Base-by-base conservation (phyloP, 2,888 invertebrate species). In the Ditula angustiorana region DNA sequence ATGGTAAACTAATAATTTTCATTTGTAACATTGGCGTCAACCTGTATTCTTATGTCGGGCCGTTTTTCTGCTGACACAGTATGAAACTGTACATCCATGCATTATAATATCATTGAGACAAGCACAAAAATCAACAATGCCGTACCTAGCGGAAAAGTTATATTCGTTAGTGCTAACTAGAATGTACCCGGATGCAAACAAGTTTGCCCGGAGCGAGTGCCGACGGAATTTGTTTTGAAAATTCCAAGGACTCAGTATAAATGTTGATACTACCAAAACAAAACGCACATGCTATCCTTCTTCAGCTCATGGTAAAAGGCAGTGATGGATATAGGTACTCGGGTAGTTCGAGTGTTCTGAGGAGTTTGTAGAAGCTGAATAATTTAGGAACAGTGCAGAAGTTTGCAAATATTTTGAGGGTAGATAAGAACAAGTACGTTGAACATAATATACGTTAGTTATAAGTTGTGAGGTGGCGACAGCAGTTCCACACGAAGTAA, bases 101-200 rank as follows among this genome's bases (percentile, higher is more conserved):
- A n/a, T n/a, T n/a, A n/a, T n/a, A n/a, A n/a, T n/a, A n/a, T n/a
- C n/a, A n/a, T n/a, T n/a, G n/a, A n/a, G n/a, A n/a, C n/a, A n/a
- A n/a, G n/a, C n/a, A n/a, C 30, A 5, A 50, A 30, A 11, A 50
- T 30, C 30, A 50, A 50, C 50, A 50, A 33, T 30, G 19, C n/a
- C n/a, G 50, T 30, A 28, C n/a, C n/a, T 21, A 19, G 30, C 30
- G 19, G 47, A 50, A 50, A 50, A 50, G 30, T 50, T 50, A 30
- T 50, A 50, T 50, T 50, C 50, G 50, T 50, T 50, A 50, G 50
- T 50, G 50, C 50, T 50, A 50, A 50, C 50, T 50, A 50, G 50
- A 30, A 50, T 50, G 30, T 30, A 30, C 50, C 50, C 50, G 50
- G 50, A 50, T 50, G 30, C 50, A 13, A 50, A 19, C 50, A 30